Evolutionary conservation across 1,140 invertebrate species (phyloP), one percentile per base, ranked within the genome.

Genomic region (Lysiphlebus fabarum): DNA sequence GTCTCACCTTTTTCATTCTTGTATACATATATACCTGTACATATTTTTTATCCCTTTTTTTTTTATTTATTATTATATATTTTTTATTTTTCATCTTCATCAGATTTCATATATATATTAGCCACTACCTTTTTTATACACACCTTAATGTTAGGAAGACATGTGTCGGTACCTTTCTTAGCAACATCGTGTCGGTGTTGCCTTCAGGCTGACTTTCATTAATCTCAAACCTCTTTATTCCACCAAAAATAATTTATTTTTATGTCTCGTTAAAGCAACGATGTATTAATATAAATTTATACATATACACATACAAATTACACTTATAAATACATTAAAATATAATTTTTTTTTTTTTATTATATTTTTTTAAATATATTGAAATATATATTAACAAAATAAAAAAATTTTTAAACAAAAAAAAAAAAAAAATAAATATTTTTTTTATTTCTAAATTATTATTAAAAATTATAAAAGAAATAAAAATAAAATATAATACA

Each of bases 171-270:
- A 67, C 69, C 66, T 77, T 76, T 71, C 70, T 68, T 64, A n/a
- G n/a, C n/a, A n/a, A 64, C 65, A 69, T 40, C 38, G 49, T 26
- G 47, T 17, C 61, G 70, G 72, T 69, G 74, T 67, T 70, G 72
- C 74, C 73, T 69, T 47, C 59, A 70, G 75, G 66, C 67, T 26
- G 17, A 70, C 36, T 77, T 78, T 75, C 75, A 78, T 78, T 77
- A 78, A 78, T 78, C 76, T 77, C 72, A 71, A 68, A 74, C 74
- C 72, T 75, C 75, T 76, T 73, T 75, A 48, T 47, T 59, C 53
- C 43, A 40, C 33, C n/a, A 55, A 55, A 38, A 36, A 49, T 34
- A 47, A 77, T 77, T 77, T 77, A 76, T 77, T 77, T 75, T 74
- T 77, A 70, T 70, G 73, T 77, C 75, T 78, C 73, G 76, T 77